Conservation (phyloP, 2,797 vertebrate species). For the Lophius americanus region DNA sequence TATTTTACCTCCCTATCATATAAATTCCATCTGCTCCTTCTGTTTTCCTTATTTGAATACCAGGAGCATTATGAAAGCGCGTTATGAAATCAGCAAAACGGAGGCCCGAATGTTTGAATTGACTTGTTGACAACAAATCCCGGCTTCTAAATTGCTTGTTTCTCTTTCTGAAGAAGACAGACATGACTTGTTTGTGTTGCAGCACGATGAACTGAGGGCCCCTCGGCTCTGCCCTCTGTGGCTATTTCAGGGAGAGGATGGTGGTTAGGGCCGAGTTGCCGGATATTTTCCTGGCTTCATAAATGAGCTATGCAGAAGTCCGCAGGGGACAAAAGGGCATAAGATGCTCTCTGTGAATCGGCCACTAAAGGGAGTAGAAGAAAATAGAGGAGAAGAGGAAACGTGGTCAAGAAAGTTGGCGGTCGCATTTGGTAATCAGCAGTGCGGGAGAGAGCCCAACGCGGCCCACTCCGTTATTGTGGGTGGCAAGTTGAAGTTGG, state of each 20-base stretch:
- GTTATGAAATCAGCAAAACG: conserved; percentile 24
- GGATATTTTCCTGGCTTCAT: conserved; percentile 67
- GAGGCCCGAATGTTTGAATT: conserved; percentile 10
- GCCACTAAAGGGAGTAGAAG: conserved; percentile 17
- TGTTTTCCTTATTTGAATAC: conserved; percentile 31
- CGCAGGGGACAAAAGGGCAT: conserved; percentile 55
- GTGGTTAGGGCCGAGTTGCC: conserved; percentile 61
- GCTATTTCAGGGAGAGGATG: conserved; percentile 61
- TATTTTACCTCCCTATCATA: conserved; percentile 1
- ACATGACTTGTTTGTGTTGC: conserved; percentile 63
- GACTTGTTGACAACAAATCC: conserved; percentile 37
- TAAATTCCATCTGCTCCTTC: conserved; percentile 3
- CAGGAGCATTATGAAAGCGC: conserved; percentile 34
- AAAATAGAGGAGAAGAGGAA: background rate
- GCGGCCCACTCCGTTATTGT: background rate
- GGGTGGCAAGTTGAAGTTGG: conserved; percentile 29
- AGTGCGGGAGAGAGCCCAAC: conserved; percentile 16
- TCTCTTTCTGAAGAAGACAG: conserved; percentile 39
- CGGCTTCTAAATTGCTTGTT: conserved; percentile 38
- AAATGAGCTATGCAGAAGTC: conserved; percentile 61
- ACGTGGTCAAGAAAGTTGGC: conserved; percentile 35
- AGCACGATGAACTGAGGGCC: conserved; percentile 33
- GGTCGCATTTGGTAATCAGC: conserved; percentile 34
- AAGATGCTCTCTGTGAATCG: conserved; percentile 36
- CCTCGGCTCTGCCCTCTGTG: conserved; percentile 27